Conservation (phyloP, 92 coral and sea anemone genomes). For the Pocillopora meandrina region DNA sequence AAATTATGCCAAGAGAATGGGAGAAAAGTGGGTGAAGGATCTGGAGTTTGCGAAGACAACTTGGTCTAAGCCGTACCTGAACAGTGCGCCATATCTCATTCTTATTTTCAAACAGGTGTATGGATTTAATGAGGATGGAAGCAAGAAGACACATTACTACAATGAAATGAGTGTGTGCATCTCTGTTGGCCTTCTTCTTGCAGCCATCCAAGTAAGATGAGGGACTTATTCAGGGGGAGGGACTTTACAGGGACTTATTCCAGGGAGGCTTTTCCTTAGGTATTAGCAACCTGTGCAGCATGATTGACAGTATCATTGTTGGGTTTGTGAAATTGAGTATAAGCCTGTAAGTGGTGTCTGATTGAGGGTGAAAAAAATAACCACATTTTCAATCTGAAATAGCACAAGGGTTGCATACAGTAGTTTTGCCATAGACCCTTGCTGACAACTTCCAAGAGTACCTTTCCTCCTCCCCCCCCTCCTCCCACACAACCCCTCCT, state of each 20-base stretch:
- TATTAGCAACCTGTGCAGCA: no score
- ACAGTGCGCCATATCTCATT: conserved; percentile 87
- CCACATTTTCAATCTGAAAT: no score
- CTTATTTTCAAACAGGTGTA: conserved; percentile 87
- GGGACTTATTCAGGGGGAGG: neutral
- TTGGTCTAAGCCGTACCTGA: conserved; percentile 89
- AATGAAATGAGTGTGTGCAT: conserved; percentile 95
- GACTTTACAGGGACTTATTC: neutral
- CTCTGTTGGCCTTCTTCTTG: conserved; percentile 88
- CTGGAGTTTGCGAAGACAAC: conserved; percentile 72
- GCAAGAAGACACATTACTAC: conserved; percentile 88
- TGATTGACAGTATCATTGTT: no score
- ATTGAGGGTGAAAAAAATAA: no score
- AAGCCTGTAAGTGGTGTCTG: no score
- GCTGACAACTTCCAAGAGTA: no score
- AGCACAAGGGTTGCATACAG: no score
- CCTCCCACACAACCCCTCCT: no score
- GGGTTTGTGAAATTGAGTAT: no score
- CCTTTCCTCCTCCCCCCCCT: no score
- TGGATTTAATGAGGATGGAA: conserved; percentile 63
- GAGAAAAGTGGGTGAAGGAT: conserved; percentile 88
- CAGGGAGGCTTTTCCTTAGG: no score
- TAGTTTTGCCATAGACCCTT: no score
- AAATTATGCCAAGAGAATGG: conserved; percentile 92
- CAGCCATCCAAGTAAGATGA: conserved; percentile 79